Conservation (phyloP, 2,113 vertebrate genomes). For the Prolemur simus region DNA sequence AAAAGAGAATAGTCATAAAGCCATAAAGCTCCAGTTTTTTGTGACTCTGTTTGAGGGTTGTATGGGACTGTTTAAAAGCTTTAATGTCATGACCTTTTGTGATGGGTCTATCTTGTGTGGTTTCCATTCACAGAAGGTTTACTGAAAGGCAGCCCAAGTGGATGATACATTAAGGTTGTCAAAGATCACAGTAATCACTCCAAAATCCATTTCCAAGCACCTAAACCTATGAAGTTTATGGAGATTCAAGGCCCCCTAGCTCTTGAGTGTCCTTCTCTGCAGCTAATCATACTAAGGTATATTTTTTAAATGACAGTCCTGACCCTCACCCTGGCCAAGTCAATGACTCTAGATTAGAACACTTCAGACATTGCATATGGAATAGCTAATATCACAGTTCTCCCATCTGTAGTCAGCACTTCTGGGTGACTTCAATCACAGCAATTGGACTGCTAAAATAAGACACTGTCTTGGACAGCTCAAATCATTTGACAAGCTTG, state of each 20-base stretch:
- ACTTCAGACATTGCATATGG: background rate
- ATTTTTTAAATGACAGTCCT: background rate
- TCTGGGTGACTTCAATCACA: background rate
- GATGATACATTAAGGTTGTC: slow-evolving; percentile 4
- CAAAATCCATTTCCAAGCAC: background rate
- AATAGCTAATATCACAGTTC: background rate
- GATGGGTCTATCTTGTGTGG: background rate
- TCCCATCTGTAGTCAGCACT: background rate
- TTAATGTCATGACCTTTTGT: slow-evolving; percentile 24
- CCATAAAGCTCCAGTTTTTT: background rate
- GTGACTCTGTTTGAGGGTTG: background rate
- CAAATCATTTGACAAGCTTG: background rate
- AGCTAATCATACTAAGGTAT: slow-evolving; percentile 19
- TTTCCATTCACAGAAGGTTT: slow-evolving; percentile 37
- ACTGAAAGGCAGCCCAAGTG: background rate
- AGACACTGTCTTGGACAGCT: background rate
- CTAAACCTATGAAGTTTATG: slow-evolving; percentile 18
- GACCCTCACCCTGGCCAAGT: background rate
- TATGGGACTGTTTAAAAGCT: background rate
- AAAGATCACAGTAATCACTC: slow-evolving; percentile 30
- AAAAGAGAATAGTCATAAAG: background rate
- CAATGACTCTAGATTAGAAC: slow-evolving; percentile 37
- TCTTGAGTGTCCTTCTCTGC: slow-evolving; percentile 1
- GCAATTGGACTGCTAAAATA: background rate
- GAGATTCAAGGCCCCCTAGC: background rate